phyloP scores from a whole-genome alignment of 2,113 vertebrate genomes.

The Dunckerocampus dactyliophorus region DNA sequence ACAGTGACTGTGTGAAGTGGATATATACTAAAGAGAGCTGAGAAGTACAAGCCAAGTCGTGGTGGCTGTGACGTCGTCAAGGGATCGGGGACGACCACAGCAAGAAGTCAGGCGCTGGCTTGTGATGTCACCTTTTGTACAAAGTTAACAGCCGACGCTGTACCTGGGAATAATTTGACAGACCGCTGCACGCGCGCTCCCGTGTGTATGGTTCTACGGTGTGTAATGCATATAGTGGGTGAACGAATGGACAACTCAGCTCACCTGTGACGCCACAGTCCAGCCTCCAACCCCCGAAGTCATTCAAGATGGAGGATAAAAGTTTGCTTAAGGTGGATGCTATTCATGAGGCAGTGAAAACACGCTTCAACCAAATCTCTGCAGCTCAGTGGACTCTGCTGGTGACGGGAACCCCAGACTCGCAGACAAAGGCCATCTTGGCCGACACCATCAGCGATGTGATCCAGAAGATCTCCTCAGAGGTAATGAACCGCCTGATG shows the following conservation, averaged over 20 bases:
- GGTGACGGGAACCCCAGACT: neutral
- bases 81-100: conserved; percentile 4
- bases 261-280: neutral
- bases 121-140: conserved; percentile 9
- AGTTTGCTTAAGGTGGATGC: conserved; percentile 3
- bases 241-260: neutral
- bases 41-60: no score
- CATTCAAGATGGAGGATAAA: conserved; percentile 2
- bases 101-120: neutral
- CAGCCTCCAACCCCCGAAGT: neutral
- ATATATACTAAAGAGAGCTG: no score
- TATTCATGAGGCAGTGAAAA: conserved; percentile 1
- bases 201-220: neutral
- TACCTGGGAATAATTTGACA: neutral
- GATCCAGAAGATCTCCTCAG: conserved; percentile 4
- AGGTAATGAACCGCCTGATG: neutral
- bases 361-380: conserved; percentile 4
- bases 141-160: neutral
- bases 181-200: neutral
- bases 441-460: conserved; percentile 6
- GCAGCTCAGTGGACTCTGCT: conserved; percentile 6
- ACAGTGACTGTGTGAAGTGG: no score
- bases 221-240: neutral
- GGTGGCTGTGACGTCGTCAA: neutral
- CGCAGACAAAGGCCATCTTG: conserved; percentile 2